phyloP scores from a whole-genome alignment of 1,140 invertebrate genomes.

The Lordiphosa clarofinis region DNA sequence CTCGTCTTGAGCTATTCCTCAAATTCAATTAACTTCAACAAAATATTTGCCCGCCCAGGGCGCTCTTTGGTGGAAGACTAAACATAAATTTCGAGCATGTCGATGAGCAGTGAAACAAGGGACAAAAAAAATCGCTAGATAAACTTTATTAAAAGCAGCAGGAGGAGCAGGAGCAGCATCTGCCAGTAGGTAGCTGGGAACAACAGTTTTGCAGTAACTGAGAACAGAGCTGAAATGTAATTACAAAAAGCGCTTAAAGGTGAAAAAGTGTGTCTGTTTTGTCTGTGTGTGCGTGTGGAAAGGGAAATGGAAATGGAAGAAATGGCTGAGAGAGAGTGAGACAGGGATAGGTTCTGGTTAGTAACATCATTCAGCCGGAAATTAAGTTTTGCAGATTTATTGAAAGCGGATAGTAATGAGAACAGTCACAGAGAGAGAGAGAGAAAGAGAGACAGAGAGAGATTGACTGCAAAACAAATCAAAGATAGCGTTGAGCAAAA shows the following conservation, averaged over 20 bases:
- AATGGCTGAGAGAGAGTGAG: slow-evolving; percentile 10
- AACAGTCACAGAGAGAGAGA: slow-evolving; percentile 23
- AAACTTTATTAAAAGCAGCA: slow-evolving; percentile 75
- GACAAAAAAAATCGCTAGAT: slow-evolving; percentile 63
- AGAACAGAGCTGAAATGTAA: slow-evolving; percentile 75
- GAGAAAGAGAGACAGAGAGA: no score
- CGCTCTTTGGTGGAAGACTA: slow-evolving; percentile 36
- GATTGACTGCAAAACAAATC: slow-evolving; percentile 5
- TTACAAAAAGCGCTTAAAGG: slow-evolving; percentile 77
- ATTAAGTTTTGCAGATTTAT: slow-evolving; percentile 79
- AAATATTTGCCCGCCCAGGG: slow-evolving; percentile 75
- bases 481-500: slow-evolving; percentile 33
- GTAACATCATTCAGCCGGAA: slow-evolving; percentile 75
- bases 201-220: slow-evolving; percentile 31
- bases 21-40: slow-evolving; percentile 78
- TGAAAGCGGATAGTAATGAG: slow-evolving; percentile 79
- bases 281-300: neutral
- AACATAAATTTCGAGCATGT: slow-evolving; percentile 73
- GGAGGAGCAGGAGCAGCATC: slow-evolving; percentile 37
- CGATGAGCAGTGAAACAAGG: slow-evolving; percentile 71
- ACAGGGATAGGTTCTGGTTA: slow-evolving; percentile 22
- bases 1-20: slow-evolving; percentile 19
- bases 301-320: slow-evolving; percentile 9
- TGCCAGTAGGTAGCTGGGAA: slow-evolving; percentile 28
- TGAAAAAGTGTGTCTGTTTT: slow-evolving; percentile 52